These are phyloP conservation scores for Rhinoraja longicauda DNA, from an alignment of 2,797 vertebrate species.

Conservation along the genomic window DNA sequence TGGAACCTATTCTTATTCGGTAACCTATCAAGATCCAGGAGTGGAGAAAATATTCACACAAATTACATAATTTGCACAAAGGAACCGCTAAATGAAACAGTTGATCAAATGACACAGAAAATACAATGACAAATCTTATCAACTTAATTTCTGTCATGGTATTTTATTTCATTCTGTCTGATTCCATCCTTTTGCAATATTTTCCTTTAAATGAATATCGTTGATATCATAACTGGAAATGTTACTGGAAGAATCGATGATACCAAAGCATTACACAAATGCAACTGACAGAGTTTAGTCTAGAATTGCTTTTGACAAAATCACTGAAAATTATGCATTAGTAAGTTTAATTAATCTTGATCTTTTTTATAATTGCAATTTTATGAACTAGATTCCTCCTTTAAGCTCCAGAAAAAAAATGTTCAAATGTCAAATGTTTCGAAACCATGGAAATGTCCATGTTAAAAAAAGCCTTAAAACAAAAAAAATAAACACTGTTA, in stretches of 20 bases:
- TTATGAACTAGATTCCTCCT: neutral
- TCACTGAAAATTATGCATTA: neutral
- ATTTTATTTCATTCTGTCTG: neutral
- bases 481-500: neutral
- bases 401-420: neutral
- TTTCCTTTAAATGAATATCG: neutral
- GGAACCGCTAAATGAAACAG: neutral
- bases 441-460: neutral
- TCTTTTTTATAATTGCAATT: neutral
- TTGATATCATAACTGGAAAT: neutral
- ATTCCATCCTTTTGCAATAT: neutral
- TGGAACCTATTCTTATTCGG: conserved; percentile 84
- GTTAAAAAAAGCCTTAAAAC: neutral
- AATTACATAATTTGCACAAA: neutral
- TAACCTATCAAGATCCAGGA: conserved; percentile 63
- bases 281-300: neutral
- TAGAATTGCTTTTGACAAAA: neutral
- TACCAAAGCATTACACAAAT: neutral
- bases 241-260: neutral
- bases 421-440: neutral
- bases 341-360: neutral
- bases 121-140: neutral
- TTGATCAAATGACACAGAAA: neutral
- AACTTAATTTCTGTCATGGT: neutral
- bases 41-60: neutral